Conservation (phyloP, 2,888 invertebrate species). For the Ischnus inquisitorius region DNA sequence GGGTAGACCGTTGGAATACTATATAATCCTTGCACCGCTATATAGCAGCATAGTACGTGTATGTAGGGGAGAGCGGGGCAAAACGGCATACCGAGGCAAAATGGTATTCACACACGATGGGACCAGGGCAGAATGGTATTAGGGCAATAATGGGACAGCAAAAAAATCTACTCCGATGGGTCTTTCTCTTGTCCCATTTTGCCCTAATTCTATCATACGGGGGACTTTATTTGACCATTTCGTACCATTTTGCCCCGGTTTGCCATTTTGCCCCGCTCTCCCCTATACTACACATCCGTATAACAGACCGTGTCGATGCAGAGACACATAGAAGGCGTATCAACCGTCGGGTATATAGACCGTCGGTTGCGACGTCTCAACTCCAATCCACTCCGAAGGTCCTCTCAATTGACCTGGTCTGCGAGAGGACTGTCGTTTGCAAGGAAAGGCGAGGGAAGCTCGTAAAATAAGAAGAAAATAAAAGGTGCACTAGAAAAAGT, state of each 20-base stretch:
- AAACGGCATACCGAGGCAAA: too few relatives aligned
- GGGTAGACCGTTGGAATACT: conserved; percentile 5
- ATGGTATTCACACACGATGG: too few relatives aligned
- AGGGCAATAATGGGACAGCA: too few relatives aligned
- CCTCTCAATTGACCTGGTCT: conserved; percentile 33
- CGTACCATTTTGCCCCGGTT: too few relatives aligned
- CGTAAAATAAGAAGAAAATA: neutral
- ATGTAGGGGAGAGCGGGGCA: too few relatives aligned
- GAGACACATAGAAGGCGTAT: neutral
- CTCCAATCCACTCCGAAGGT: conserved; percentile 20
- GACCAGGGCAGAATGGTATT: too few relatives aligned
- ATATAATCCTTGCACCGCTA: neutral
- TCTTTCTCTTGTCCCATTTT: too few relatives aligned
- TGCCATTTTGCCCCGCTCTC: too few relatives aligned
- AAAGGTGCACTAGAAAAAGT: neutral
- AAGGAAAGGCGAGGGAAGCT: neutral
- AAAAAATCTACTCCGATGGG: too few relatives aligned
- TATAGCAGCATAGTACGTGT: too few relatives aligned
- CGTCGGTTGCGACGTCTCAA: conserved; percentile 30
- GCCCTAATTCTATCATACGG: too few relatives aligned
- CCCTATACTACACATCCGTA: conserved; percentile 11
- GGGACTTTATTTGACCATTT: too few relatives aligned
- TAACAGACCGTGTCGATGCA: neutral
- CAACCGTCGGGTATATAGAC: conserved; percentile 5
- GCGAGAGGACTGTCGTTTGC: neutral